phyloP scores from a whole-genome alignment of 2,888 invertebrate species.

The Nemurella pictetii region DNA sequence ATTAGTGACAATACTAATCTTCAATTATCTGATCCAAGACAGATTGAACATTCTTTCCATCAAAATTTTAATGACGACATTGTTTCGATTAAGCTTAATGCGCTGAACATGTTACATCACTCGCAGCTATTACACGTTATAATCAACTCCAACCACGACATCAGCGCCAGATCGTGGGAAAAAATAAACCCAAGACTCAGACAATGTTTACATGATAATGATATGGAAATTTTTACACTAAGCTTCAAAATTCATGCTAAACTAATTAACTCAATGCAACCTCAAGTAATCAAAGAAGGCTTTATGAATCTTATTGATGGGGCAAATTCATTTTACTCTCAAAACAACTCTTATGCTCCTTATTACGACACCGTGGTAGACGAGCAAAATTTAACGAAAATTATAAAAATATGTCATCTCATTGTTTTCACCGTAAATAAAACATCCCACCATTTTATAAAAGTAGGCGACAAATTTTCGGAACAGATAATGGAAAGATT shows the following conservation, averaged over 20 bases:
- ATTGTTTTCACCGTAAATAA: slow-evolving; percentile 34
- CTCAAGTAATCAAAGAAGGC: slow-evolving; percentile 36
- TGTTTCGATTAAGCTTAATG: slow-evolving; percentile 22
- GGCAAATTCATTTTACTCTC: slow-evolving; percentile 27
- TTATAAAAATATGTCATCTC: slow-evolving; percentile 33
- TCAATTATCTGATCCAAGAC: neutral
- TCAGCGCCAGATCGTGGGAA: slow-evolving; percentile 23
- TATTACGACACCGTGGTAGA: slow-evolving; percentile 28
- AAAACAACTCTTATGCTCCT: slow-evolving; percentile 22
- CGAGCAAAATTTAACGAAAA: slow-evolving; percentile 17
- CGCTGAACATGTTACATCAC: slow-evolving; percentile 26
- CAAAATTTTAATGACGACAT: slow-evolving; percentile 10
- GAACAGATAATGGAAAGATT: slow-evolving; percentile 36
- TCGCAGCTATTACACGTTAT: slow-evolving; percentile 15
- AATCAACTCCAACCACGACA: neutral
- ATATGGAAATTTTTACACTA: slow-evolving; percentile 33
- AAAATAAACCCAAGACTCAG: slow-evolving; percentile 21
- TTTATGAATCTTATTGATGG: slow-evolving; percentile 36
- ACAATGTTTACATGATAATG: slow-evolving; percentile 17
- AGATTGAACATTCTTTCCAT: slow-evolving; percentile 14
- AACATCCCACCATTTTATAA: slow-evolving; percentile 35
- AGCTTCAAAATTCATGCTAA: slow-evolving; percentile 38
- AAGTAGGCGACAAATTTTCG: slow-evolving; percentile 32
- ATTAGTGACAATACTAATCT: neutral
- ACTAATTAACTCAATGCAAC: slow-evolving; percentile 31